Evolutionary conservation across 2,113 vertebrate genomes (phyloP).

Genomic region (Chinchilla lanigera): DNA sequence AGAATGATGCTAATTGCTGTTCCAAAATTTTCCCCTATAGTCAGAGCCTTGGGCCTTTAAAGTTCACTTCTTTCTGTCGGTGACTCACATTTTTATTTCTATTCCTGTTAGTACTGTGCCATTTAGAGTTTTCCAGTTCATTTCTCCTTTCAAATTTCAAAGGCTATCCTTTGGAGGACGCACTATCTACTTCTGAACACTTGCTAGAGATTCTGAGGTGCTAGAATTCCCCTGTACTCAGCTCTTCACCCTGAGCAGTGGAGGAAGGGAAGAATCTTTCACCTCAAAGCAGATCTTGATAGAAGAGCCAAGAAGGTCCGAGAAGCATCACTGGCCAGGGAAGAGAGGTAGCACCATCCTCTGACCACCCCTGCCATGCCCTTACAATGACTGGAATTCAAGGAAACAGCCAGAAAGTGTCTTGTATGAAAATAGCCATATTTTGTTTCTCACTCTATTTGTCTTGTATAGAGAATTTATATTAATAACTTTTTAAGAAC

Average conservation of each 20-base stretch:
- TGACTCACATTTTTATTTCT: constrained; percentile 44
- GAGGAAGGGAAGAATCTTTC: not conserved
- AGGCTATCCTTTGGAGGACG: constrained; percentile 32
- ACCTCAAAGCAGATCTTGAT: not conserved
- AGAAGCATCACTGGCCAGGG: not conserved
- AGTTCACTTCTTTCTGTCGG: constrained; percentile 29
- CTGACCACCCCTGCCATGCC: accelerated
- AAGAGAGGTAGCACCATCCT: not conserved
- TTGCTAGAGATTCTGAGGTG: not conserved
- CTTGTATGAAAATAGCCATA: not conserved
- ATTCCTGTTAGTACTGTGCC: constrained; percentile 34
- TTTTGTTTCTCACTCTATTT: not conserved
- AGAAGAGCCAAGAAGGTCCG: not conserved
- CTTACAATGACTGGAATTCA: not conserved
- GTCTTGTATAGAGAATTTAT: not conserved
- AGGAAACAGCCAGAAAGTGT: not conserved
- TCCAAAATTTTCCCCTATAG: constrained; percentile 26
- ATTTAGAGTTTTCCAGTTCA: constrained; percentile 58
- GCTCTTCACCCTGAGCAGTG: not conserved
- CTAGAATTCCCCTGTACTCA: not conserved
- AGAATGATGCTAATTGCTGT: constrained; percentile 66
- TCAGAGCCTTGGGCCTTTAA: constrained; percentile 17
- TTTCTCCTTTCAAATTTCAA: constrained; percentile 56
- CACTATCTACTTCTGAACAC: not conserved
- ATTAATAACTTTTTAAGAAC: not conserved